Percentiles rank a stretch among this genome's conserved stretches.
Conservation (phyloP, 1,140 invertebrate species). For the Pseudomyrmex concolor region DNA sequence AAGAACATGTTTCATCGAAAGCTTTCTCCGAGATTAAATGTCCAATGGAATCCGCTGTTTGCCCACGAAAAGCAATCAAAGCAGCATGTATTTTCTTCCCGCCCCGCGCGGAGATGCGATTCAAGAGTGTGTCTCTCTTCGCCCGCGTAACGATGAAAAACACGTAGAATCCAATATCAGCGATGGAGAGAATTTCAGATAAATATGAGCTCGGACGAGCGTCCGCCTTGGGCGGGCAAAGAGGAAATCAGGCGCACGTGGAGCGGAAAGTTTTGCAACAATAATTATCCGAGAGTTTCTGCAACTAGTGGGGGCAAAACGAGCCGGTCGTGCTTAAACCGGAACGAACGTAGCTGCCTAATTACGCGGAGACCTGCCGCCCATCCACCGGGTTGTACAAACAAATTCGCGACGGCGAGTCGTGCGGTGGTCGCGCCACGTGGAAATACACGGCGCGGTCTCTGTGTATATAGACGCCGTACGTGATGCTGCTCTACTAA, state of each 20-base stretch:
- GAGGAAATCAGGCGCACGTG: slow-evolving; percentile 51
- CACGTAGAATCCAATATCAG: slow-evolving; percentile 10
- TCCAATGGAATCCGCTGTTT: neutral
- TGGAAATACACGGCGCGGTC: slow-evolving; percentile 32
- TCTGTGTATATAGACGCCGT: neutral
- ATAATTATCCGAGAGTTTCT: slow-evolving; percentile 83
- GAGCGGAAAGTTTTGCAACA: slow-evolving; percentile 76
- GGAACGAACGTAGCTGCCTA: slow-evolving; percentile 71
- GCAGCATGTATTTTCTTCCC: neutral
- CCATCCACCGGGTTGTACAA: slow-evolving; percentile 68
- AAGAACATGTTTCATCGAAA: neutral
- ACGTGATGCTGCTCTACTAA: slow-evolving; percentile 18
- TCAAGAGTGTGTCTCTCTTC: neutral
- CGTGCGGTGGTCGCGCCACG: slow-evolving; percentile 30
- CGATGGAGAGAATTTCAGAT: slow-evolving; percentile 37
- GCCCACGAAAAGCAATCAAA: neutral
- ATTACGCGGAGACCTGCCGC: slow-evolving; percentile 67
- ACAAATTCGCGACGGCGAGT: slow-evolving; percentile 66
- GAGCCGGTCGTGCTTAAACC: slow-evolving; percentile 72
- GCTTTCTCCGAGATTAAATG: slow-evolving; percentile 9
- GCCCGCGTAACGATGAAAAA: neutral
- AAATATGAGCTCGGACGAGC: neutral
- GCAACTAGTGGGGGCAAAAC: slow-evolving; percentile 77
- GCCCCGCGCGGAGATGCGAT: slow-evolving; percentile 4
- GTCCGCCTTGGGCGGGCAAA: neutral